These are phyloP conservation scores for Ips typographus DNA, from an alignment of 1,140 invertebrate genomes.

Conservation along the genomic window DNA sequence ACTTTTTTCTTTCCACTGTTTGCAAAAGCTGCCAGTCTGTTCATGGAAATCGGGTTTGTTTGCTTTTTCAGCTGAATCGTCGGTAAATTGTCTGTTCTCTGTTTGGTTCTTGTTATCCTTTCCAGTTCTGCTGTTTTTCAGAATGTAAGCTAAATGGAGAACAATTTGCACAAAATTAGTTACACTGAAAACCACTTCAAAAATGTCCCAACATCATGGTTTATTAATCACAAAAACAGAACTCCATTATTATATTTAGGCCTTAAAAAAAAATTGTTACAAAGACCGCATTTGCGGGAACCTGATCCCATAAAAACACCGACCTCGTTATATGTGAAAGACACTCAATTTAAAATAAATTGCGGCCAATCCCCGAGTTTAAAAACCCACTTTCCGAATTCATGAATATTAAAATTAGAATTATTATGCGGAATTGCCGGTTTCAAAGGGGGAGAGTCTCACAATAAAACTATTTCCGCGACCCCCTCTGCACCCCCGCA, in stretches of 20 bases:
- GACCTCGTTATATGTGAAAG: slow-evolving; percentile 20
- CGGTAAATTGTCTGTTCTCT: slow-evolving; percentile 14
- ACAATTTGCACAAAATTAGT: no score
- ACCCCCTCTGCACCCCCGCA: background rate
- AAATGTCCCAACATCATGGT: no score
- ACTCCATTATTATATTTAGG: no score
- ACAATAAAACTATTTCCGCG: slow-evolving; percentile 23
- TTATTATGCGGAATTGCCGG: slow-evolving; percentile 26
- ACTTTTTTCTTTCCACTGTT: slow-evolving; percentile 8
- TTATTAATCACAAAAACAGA: no score
- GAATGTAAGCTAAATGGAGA: no score
- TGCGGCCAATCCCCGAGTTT: slow-evolving; percentile 21
- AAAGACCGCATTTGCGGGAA: background rate
- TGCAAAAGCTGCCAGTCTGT: slow-evolving; percentile 15
- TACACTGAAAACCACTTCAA: no score
- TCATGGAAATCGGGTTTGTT: slow-evolving; percentile 4
- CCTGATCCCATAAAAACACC: slow-evolving; percentile 15
- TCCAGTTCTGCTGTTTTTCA: no score
- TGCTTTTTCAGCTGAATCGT: slow-evolving; percentile 10
- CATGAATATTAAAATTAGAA: slow-evolving; percentile 32
- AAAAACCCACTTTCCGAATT: slow-evolving; percentile 27
- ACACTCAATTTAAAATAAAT: slow-evolving; percentile 27
- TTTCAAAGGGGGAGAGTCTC: slow-evolving; percentile 16
- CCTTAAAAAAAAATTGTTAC: background rate
- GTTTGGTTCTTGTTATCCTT: slow-evolving; percentile 15